phyloP scores from a whole-genome alignment of 2,888 invertebrate species.

The Ennomos fuscantarius region DNA sequence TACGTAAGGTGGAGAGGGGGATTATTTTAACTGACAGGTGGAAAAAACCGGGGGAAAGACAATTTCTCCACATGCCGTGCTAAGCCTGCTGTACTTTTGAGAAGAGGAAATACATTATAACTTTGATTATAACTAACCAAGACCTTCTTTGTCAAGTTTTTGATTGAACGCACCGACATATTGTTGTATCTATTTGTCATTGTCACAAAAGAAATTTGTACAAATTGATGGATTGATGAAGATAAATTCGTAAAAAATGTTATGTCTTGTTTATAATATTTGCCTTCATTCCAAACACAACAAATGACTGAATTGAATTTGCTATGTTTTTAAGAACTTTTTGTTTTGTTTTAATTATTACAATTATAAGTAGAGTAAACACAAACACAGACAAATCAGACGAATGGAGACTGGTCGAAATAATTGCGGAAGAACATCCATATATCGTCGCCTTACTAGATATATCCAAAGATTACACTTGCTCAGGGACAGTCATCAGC shows the following conservation, averaged over 20 bases:
- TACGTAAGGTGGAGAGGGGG: no score
- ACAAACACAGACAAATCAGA: slow-evolving; percentile 17
- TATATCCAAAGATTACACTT: slow-evolving; percentile 50
- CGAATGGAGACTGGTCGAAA: slow-evolving; percentile 57
- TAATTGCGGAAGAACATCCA: slow-evolving; percentile 62
- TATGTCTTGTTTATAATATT: neutral
- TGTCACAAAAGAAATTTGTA: neutral
- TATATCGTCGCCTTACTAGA: slow-evolving; percentile 64
- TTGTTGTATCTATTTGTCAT: slow-evolving; percentile 2
- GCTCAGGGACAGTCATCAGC: slow-evolving; percentile 63
- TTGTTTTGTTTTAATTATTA: slow-evolving; percentile 36
- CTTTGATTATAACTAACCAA: no score
- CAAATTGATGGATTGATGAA: no score
- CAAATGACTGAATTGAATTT: slow-evolving; percentile 39
- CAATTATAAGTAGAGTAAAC: slow-evolving; percentile 26
- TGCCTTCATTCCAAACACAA: neutral
- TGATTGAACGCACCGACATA: slow-evolving; percentile 11
- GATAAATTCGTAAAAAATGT: no score
- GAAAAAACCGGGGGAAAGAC: no score
- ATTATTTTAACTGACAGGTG: no score
- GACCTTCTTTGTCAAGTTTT: no score
- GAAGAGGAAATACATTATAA: no score
- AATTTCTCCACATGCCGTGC: no score
- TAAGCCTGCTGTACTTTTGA: no score
- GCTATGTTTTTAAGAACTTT: slow-evolving; percentile 53